These are phyloP conservation scores for Dolichotis patagonum DNA, from an alignment of 2,113 vertebrate genomes.

Conservation along the genomic window DNA sequence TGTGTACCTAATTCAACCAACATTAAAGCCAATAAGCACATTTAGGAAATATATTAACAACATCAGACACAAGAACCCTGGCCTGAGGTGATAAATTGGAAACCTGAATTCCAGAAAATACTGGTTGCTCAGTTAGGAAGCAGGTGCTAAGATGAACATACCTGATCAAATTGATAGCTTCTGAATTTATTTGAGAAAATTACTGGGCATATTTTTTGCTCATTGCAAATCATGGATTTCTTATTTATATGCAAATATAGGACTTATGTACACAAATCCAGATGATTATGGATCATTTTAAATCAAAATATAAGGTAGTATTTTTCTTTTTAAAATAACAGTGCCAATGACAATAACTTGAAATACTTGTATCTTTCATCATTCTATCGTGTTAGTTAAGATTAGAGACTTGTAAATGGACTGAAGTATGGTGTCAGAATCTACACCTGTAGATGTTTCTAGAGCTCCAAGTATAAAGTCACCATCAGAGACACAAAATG, in stretches of 20 bases:
- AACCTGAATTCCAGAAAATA: slow-evolving; percentile 32
- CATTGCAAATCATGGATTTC: not conserved
- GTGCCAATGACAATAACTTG: not conserved
- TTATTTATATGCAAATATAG: not conserved
- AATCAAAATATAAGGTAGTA: not conserved
- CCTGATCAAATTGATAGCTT: not conserved
- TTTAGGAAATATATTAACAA: slow-evolving; percentile 31
- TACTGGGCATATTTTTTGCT: not conserved
- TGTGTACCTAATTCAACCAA: not conserved
- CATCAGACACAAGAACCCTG: not conserved
- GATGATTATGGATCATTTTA: not conserved
- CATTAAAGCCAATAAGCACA: not conserved
- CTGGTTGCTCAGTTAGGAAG: not conserved
- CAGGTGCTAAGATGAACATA: not conserved
- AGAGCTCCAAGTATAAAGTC: not conserved
- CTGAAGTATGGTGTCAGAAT: not conserved
- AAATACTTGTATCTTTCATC: not conserved
- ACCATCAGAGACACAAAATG: not conserved
- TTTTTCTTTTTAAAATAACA: not conserved
- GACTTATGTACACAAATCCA: not conserved
- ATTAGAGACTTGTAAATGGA: not conserved
- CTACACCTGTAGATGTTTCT: not conserved
- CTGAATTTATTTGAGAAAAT: not conserved
- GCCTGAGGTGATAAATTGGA: not conserved
- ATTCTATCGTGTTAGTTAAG: not conserved